phyloP scores from a whole-genome alignment of 2,113 vertebrate species.

The Strigops habroptila region DNA sequence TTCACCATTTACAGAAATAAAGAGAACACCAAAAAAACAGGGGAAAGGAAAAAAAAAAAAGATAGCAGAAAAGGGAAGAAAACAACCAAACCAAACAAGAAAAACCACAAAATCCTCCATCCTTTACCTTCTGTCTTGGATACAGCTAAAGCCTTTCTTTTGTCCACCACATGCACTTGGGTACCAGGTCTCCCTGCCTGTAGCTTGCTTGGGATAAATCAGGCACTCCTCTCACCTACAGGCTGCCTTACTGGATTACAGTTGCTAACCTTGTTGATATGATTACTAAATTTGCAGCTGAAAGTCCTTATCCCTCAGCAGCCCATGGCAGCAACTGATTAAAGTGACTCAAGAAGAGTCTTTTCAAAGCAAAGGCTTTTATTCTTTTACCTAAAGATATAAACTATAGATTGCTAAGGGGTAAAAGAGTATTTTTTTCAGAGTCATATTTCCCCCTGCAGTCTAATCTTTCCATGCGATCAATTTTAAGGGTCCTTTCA shows the following conservation, averaged over 20 bases:
- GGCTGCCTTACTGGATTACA: not conserved
- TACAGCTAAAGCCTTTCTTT: not conserved
- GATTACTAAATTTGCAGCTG: not conserved
- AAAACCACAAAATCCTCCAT: rapidly evolving
- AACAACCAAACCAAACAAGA: not conserved
- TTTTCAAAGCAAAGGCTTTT: not conserved
- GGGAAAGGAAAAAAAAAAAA: not conserved
- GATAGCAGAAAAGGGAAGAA: not conserved
- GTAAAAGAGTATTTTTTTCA: not conserved
- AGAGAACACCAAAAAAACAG: rapidly evolving
- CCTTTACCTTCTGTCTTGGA: not conserved
- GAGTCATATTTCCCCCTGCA: not conserved
- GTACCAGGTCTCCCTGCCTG: not conserved
- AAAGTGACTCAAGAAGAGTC: not conserved
- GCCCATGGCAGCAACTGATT: not conserved
- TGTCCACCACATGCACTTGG: not conserved
- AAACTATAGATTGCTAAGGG: not conserved
- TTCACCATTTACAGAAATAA: not conserved
- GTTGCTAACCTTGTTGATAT: not conserved
- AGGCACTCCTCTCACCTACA: not conserved
- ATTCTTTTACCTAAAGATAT: not conserved
- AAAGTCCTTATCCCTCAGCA: not conserved
- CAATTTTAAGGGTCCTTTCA: not conserved
- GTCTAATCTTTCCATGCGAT: not conserved
- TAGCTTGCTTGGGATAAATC: not conserved